phyloP scores from a whole-genome alignment of 92 coral and sea anemone species.

The Siderastrea siderea region DNA sequence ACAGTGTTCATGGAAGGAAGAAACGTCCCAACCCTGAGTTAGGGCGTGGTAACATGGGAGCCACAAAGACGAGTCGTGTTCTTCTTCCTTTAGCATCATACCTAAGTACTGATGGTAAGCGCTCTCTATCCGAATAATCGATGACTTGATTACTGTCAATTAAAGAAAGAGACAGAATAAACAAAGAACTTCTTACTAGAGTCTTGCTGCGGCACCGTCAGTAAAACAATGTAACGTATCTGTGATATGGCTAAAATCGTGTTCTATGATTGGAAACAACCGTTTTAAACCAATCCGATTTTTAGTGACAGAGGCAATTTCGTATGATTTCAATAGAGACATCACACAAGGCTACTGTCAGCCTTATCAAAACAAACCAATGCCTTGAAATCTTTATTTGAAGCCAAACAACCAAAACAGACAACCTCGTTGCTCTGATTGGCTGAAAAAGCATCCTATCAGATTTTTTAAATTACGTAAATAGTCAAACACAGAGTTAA shows the following conservation, averaged over 20 bases:
- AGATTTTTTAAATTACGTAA: too few species aligned
- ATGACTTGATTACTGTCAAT: slow-evolving; percentile 15
- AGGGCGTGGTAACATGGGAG: slow-evolving; percentile 33
- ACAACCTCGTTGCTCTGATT: too few species aligned
- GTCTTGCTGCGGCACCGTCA: not conserved
- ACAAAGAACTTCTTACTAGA: not conserved
- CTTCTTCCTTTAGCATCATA: slow-evolving; percentile 20
- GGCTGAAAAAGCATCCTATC: too few species aligned
- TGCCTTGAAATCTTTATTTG: too few species aligned
- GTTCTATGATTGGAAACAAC: too few species aligned
- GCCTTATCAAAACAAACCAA: too few species aligned
- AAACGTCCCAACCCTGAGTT: slow-evolving; percentile 28
- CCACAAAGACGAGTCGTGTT: slow-evolving; percentile 18
- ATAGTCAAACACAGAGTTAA: not conserved
- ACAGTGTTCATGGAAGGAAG: slow-evolving; percentile 21
- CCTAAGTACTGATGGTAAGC: not conserved
- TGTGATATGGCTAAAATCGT: too few species aligned
- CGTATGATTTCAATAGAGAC: too few species aligned
- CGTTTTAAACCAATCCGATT: too few species aligned
- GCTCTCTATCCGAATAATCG: slow-evolving; percentile 6
- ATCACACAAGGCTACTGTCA: too few species aligned
- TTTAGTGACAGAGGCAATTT: too few species aligned
- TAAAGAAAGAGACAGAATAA: not conserved
- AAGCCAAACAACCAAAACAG: too few species aligned
- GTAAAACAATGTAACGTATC: not conserved